Evolutionary conservation across 2,797 vertebrate genomes (phyloP).

Genomic region (Sebastes glaucus): DNA sequence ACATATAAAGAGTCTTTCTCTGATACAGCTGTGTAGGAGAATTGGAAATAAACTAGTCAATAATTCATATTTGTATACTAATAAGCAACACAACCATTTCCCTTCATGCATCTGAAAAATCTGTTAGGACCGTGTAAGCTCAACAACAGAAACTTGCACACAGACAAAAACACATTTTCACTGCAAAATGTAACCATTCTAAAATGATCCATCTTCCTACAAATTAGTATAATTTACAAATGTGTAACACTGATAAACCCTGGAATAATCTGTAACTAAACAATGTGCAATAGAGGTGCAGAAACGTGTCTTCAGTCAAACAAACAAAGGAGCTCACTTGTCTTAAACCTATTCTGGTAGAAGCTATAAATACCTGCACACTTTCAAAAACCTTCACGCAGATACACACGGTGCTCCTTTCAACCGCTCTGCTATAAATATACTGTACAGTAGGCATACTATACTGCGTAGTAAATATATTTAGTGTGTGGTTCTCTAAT

Average conservation of each 20-base stretch:
- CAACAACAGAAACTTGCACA: constrained; percentile 21
- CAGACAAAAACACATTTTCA: constrained; percentile 33
- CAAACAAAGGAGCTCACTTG: constrained; percentile 66
- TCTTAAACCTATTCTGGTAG: constrained; percentile 65
- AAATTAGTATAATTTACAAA: constrained; percentile 55
- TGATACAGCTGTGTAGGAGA: constrained; percentile 59
- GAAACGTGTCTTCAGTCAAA: constrained; percentile 53
- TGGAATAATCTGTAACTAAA: constrained; percentile 50
- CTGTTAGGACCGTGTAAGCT: constrained; percentile 32
- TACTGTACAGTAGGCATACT: constrained; percentile 15
- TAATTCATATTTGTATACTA: constrained; percentile 71
- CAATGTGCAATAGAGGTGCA: constrained; percentile 38
- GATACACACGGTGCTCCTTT: constrained; percentile 45
- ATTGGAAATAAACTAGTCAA: constrained; percentile 62
- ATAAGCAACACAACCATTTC: constrained; percentile 58
- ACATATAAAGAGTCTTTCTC: constrained; percentile 37
- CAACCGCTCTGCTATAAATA: constrained; percentile 59
- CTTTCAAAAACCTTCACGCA: constrained; percentile 49
- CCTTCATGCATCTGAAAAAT: constrained; percentile 51
- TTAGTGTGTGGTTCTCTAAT: constrained; percentile 33
- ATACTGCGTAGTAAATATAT: constrained; percentile 33
- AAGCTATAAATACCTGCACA: constrained; percentile 73
- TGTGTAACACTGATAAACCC: constrained; percentile 40
- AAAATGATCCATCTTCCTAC: constrained; percentile 34
- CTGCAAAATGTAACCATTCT: constrained; percentile 23